A percentile compares a stretch with the other conserved stretches of the same genome.
Evolutionary conservation across 2,888 invertebrate species (phyloP).

Genomic region (Aphodius sticticus): DNA sequence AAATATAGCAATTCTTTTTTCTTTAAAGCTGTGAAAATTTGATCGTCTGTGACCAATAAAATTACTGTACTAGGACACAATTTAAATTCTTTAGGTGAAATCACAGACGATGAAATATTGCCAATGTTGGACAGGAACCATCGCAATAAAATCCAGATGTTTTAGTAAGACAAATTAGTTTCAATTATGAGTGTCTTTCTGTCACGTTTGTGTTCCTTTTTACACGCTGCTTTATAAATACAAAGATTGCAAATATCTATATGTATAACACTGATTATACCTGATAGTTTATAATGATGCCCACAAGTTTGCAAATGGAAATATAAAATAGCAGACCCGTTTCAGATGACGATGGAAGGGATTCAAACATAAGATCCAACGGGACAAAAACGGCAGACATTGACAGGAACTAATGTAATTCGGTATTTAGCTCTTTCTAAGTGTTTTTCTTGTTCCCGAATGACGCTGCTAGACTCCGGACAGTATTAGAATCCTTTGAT

Average conservation of each 20-base stretch:
- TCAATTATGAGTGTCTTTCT: conserved; percentile 6
- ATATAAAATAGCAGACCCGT: conserved; percentile 40
- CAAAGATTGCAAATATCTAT: neutral
- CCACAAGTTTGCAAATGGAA: neutral
- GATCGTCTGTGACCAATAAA: too few relatives aligned
- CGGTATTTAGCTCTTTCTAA: conserved; percentile 16
- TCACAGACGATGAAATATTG: conserved; percentile 36
- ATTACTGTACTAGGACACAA: too few relatives aligned
- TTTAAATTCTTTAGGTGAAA: conserved; percentile 13
- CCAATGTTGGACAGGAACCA: conserved; percentile 44
- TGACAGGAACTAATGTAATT: conserved; percentile 49
- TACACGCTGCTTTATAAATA: neutral
- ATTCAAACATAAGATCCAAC: conserved; percentile 67
- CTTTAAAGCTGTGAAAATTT: too few relatives aligned
- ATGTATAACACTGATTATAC: neutral
- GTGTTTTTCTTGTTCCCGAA: neutral
- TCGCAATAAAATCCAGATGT: conserved; percentile 43
- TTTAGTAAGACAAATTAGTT: conserved; percentile 39
- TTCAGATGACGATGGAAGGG: conserved; percentile 66
- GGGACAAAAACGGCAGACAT: conserved; percentile 66
- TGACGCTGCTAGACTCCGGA: neutral
- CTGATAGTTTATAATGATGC: too few relatives aligned
- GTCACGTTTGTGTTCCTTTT: conserved; percentile 7
- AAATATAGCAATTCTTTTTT: neutral
- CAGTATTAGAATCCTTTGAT: neutral